These are phyloP conservation scores for Plecotus auritus DNA, from an alignment of 2,113 vertebrate species.

Conservation along the genomic window DNA sequence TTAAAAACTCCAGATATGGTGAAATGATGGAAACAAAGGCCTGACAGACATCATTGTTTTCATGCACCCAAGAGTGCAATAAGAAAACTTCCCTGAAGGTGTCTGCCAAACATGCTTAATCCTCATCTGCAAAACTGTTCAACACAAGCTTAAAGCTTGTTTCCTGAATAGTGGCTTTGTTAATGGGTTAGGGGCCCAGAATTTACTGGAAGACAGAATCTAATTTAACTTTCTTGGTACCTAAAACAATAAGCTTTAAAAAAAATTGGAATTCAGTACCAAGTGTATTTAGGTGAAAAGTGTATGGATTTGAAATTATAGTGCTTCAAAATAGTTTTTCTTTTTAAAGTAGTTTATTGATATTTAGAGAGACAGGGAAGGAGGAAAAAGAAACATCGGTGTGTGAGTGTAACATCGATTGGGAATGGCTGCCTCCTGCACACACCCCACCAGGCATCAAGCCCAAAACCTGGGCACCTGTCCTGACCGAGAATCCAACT, in stretches of 20 bases:
- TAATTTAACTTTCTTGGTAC: slow-evolving; percentile 41
- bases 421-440: too few relatives aligned
- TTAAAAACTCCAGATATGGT: background rate
- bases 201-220: slow-evolving; percentile 34
- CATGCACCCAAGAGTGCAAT: background rate
- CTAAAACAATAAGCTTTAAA: background rate
- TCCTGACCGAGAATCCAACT: too few relatives aligned
- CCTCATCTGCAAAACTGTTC: slow-evolving; percentile 55
- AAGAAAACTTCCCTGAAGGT: slow-evolving; percentile 32
- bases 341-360: background rate
- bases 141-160: background rate
- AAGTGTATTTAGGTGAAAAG: background rate
- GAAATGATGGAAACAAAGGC: background rate
- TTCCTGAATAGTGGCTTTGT: slow-evolving; percentile 39
- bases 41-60: slow-evolving; percentile 19
- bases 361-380: too few relatives aligned
- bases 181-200: background rate
- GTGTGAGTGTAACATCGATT: too few relatives aligned
- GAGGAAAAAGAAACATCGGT: too few relatives aligned
- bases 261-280: background rate
- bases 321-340: background rate
- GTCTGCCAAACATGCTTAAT: slow-evolving; percentile 37
- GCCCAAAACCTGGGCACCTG: too few relatives aligned
- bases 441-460: too few relatives aligned
- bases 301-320: slow-evolving; percentile 12